Conservation (phyloP, 2,888 invertebrate species). For the Dicyrtomina minuta region DNA sequence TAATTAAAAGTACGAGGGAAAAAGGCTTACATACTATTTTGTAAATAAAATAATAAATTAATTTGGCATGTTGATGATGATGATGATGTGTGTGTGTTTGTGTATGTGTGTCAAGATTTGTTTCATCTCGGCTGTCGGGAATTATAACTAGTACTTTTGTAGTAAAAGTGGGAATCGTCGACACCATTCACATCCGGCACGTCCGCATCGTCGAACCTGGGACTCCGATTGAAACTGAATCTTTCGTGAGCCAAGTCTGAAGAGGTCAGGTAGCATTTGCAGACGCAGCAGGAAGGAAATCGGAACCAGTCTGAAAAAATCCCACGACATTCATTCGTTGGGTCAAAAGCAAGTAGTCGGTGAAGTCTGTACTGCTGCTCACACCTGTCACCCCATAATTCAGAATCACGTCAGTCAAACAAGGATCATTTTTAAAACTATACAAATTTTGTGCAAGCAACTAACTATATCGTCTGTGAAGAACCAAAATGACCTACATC, state of each 20-base stretch:
- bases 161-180: slow-evolving; percentile 49
- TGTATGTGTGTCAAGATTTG: neutral
- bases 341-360: slow-evolving; percentile 84
- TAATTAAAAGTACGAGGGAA: too few species aligned
- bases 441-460: too few species aligned
- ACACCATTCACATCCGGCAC: slow-evolving; percentile 49
- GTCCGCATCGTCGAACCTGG: slow-evolving; percentile 32
- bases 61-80: neutral
- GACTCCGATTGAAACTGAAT: slow-evolving; percentile 37
- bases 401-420: too few species aligned
- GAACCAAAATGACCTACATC: too few species aligned
- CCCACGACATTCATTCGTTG: slow-evolving; percentile 87
- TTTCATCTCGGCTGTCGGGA: slow-evolving; percentile 32
- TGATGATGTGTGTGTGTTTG: too few species aligned
- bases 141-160: slow-evolving; percentile 35
- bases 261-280: slow-evolving; percentile 57
- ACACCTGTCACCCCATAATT: slow-evolving; percentile 67
- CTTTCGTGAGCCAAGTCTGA: slow-evolving; percentile 29
- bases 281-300: slow-evolving; percentile 91
- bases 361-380: slow-evolving; percentile 89
- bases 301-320: slow-evolving; percentile 89
- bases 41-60: neutral
- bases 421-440: neutral
- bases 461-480: too few species aligned
- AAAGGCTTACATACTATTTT: too few species aligned